Evolutionary conservation across 2,888 invertebrate genomes (phyloP), one percentile per base, ranked within the genome.

Genomic region (Microctonus brassicae): DNA sequence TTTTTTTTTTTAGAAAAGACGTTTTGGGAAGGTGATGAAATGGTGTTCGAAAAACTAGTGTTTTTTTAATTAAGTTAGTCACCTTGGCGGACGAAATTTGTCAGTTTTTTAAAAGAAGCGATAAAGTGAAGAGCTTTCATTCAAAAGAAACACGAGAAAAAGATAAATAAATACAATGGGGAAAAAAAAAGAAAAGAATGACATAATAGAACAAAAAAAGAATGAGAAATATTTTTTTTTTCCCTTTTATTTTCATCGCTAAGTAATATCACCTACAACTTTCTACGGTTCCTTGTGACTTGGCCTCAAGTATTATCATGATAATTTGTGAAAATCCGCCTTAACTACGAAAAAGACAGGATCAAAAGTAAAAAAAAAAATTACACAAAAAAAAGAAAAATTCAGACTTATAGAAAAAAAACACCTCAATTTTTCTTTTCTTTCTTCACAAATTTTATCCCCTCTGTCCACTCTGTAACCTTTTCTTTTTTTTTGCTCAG

Each of bases 261-360:
- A 42, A 66, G 42, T 58, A 67, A 67, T 42, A 55, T 65, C 24
- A 9, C 13, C 55, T 20, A 55, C 36, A 36, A 65, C 47, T 53
- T 65, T 65, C n/a, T 11, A 13, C 53, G 52, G 34, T 53, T 26
- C 9, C 42, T 65, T 53, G n/a, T 34, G 20, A 65, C 53, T 53
- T 65, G 20, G 29, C 29, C 34, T 17, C 33, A 11, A 29, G 53
- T 52, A 65, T 65, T 65, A 53, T 53, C 53, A 65, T 53, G 53
- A 33, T 65, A 65, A 65, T 65, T 65, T 20, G 13, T 17, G 20
- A 36, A 36, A 5, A 17, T n/a, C n/a, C 17, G 11, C 20, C 22
- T 36, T 17, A 34, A n/a, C 34, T 34, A 17, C 61, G 24, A n/a
- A 13, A n/a, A 58, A 29, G 36, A 20, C 34, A 33, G 20, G 10